Percentiles rank a stretch among this genome's conserved stretches.
Evolutionary conservation across 2,888 invertebrate genomes (phyloP).

Genomic region (Arge pagana): DNA sequence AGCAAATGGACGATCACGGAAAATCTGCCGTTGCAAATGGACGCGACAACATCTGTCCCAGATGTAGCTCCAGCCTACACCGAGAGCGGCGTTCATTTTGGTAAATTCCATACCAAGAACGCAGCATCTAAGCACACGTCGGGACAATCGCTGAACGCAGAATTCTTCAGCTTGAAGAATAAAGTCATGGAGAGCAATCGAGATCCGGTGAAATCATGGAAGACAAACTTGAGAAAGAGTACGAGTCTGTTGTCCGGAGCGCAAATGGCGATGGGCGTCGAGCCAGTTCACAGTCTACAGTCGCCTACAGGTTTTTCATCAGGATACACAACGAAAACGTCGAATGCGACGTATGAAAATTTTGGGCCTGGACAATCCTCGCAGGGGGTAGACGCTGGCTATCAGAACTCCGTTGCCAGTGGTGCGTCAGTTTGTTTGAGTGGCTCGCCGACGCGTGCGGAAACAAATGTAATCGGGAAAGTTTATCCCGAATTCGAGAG

Average conservation of each 20-base stretch:
- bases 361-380: neutral
- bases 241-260: neutral
- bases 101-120: constrained; percentile 35
- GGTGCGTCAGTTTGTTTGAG: neutral
- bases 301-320: neutral
- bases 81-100: constrained; percentile 24
- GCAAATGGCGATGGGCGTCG: neutral
- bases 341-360: neutral
- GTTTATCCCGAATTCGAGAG: constrained; percentile 4
- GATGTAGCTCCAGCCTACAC: constrained; percentile 30
- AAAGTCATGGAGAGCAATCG: constrained; percentile 41
- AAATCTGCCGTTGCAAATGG: constrained; percentile 34
- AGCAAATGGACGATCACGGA: constrained; percentile 53
- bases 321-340: neutral
- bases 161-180: constrained; percentile 44
- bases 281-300: constrained; percentile 8
- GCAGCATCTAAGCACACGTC: constrained; percentile 24
- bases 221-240: constrained; percentile 2
- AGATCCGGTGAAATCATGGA: constrained; percentile 12
- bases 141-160: constrained; percentile 44
- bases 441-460: neutral
- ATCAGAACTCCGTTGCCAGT: neutral
- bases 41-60: constrained; percentile 31
- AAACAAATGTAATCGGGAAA: constrained; percentile 22
- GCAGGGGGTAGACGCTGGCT: constrained; percentile 3